Base-by-base conservation (phyloP, 2,888 invertebrate species). In the Patella depressa region DNA sequence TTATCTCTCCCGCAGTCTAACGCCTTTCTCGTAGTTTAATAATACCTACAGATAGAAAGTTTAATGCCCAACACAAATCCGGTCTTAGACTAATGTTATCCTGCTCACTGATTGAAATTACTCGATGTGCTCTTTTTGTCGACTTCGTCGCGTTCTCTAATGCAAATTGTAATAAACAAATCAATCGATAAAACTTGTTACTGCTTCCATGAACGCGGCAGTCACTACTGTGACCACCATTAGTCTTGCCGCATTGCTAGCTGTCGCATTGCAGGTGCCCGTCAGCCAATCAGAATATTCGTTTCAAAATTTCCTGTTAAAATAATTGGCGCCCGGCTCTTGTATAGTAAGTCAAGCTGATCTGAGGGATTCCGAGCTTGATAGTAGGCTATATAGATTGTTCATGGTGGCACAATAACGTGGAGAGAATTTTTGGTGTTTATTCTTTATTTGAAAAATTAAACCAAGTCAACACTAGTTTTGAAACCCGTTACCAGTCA, bases 171-270 rank as follows among this genome's bases (percentile, higher is more conserved):
- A 65, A 65, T 65, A 65, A 65, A 65, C 65, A 65, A 65, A 65
- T 65, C 65, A 65, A 65, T 65, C 65, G 65, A 65, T 65, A 65
- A 65, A 24, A 24, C 65, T 65, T 65, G 45, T 4, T 45, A 24
- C 65, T 24, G 65, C 65, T 65, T 65, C 65, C 24, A 19, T 65
- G 19, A 24, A 65, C 65, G 24, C 65, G 65, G 24, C 45, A 65
- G 19, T 24, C 65, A 65, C 65, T 19, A 24, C 65, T 65, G 65
- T 65, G 65, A 65, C 65, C 65, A 24, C 65, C 65, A 65, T 65
- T 65, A 65, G 19, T 65, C 65, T 24, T 24, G 97, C 97, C 95
- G 98, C 97, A 93, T 97, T 97, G 95, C 96, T 89, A 88, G 77
- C 81, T 84, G 84, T 84, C 84, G 84, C 84, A 84, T 80, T 84